These are phyloP conservation scores for Aspidoscelis tigris DNA, from an alignment of 2,113 vertebrate species.

Conservation along the genomic window DNA sequence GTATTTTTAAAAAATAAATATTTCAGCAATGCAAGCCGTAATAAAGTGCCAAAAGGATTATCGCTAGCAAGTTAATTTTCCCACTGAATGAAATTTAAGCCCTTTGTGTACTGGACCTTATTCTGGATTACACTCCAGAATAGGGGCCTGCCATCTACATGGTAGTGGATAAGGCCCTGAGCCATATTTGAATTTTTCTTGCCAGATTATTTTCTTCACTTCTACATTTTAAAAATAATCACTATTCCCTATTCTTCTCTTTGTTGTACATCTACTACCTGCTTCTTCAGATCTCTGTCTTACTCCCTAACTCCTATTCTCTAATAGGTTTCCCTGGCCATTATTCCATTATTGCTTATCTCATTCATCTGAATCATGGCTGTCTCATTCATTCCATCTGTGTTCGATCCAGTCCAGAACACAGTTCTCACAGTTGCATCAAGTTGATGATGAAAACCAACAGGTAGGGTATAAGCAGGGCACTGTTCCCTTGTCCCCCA, in stretches of 20 bases:
- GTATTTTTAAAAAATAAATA: constrained; percentile 4
- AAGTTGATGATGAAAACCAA: too few species aligned
- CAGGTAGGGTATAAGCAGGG: too few species aligned
- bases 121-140: too few species aligned
- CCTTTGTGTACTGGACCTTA: too few species aligned
- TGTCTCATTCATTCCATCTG: neutral
- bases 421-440: too few species aligned
- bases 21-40: constrained; percentile 36
- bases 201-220: constrained; percentile 13
- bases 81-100: constrained; percentile 36
- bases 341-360: neutral
- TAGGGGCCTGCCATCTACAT: too few species aligned
- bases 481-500: too few species aligned
- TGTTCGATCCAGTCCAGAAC: neutral
- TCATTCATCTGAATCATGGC: neutral
- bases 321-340: neutral
- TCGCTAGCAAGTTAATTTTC: constrained; percentile 43
- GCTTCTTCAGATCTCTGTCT: neutral
- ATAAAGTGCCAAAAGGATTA: constrained; percentile 50
- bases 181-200: constrained; percentile 41
- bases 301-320: neutral
- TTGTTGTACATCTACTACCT: neutral
- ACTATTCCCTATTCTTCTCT: neutral
- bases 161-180: too few species aligned
- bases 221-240: constrained; percentile 13